Conservation (phyloP, 2,113 vertebrate species). For the Cheirogaleus medius region DNA sequence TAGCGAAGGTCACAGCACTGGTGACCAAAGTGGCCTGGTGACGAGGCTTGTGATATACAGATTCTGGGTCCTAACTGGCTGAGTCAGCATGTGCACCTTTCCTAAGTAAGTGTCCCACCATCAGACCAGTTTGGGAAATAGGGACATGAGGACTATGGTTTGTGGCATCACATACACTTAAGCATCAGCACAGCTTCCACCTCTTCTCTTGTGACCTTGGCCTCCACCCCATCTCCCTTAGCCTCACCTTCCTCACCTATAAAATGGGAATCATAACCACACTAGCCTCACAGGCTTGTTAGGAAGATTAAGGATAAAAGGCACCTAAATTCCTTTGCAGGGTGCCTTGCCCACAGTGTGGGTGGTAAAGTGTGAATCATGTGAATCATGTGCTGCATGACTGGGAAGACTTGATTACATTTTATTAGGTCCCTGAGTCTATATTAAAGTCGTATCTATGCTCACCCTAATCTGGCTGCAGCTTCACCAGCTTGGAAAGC, state of each 20-base stretch:
- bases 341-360: fast-evolving
- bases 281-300: neutral
- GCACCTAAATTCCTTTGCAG: too few relatives aligned
- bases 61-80: neutral
- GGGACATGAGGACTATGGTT: neutral
- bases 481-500: neutral
- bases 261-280: neutral
- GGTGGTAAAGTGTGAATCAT: neutral
- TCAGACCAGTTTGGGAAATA: neutral
- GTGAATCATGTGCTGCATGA: too few relatives aligned
- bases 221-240: neutral
- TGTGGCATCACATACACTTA: neutral
- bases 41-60: neutral
- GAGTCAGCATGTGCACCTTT: neutral
- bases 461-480: neutral
- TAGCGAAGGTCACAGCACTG: neutral
- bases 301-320: neutral
- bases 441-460: neutral
- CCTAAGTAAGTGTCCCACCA: neutral
- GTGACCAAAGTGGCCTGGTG: too few relatives aligned
- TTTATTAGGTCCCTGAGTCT: neutral
- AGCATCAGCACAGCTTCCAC: neutral
- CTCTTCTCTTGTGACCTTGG: neutral
- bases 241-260: neutral
- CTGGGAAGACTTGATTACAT: neutral